Conservation (phyloP, 64 coral and sea anemone species). For the Stylophora pistillata region DNA sequence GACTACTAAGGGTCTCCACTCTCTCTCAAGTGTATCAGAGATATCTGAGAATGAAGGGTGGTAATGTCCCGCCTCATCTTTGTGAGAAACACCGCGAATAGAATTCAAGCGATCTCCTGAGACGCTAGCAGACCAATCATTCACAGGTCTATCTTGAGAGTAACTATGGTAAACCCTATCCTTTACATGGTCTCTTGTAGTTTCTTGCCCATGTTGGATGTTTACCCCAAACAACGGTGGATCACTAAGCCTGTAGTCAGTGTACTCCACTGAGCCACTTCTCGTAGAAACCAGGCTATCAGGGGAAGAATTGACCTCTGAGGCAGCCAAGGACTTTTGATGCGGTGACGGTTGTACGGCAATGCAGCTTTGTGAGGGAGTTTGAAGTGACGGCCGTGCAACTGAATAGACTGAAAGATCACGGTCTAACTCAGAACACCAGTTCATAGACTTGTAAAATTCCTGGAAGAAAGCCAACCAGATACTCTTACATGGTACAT, state of each 20-base stretch:
- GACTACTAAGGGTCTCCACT: neutral
- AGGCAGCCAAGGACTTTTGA: neutral
- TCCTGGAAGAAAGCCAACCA: neutral
- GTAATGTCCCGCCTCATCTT: neutral
- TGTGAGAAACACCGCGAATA: neutral
- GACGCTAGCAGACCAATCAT: neutral
- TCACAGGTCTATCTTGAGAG: neutral
- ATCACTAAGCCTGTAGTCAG: neutral
- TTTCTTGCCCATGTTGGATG: neutral
- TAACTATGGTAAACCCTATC: neutral
- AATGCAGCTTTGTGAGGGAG: neutral
- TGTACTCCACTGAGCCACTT: neutral
- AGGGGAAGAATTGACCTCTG: neutral
- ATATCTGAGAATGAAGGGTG: neutral
- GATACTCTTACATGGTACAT: no score
- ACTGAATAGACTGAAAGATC: neutral
- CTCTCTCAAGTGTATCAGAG: neutral
- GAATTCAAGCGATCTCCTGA: neutral
- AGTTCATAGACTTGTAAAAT: constrained; percentile 32
- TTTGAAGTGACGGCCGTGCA: neutral
- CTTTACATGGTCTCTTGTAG: neutral
- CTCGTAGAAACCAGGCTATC: neutral
- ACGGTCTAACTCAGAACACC: constrained; percentile 26
- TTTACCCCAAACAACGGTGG: neutral
- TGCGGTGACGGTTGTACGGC: neutral